Conservation (phyloP, 2,113 vertebrate species). For the Tylochromis polylepis region DNA sequence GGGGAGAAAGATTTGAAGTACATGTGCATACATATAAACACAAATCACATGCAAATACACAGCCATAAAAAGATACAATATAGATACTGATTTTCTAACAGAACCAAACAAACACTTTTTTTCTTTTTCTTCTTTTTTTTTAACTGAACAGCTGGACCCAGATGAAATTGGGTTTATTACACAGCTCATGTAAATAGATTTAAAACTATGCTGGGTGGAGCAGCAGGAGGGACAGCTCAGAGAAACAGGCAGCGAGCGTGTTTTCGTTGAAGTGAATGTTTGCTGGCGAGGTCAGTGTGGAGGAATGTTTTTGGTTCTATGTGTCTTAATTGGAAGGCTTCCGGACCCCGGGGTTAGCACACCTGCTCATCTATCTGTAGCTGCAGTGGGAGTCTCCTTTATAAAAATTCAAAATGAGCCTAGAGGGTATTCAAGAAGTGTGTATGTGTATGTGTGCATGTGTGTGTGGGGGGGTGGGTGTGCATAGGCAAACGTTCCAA, state of each 20-base stretch:
- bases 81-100: slow-evolving; percentile 5
- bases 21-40: neutral
- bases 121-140: slow-evolving; percentile 34
- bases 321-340: slow-evolving; percentile 77
- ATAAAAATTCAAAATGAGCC: slow-evolving; percentile 61
- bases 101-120: neutral
- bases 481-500: neutral
- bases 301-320: slow-evolving; percentile 64
- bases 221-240: slow-evolving; percentile 38
- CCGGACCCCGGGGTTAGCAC: slow-evolving; percentile 68
- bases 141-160: slow-evolving; percentile 52
- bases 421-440: slow-evolving; percentile 23
- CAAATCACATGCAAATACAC: neutral
- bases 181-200: slow-evolving; percentile 58
- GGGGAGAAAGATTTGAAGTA: slow-evolving; percentile 30
- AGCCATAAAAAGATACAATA: neutral
- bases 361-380: slow-evolving; percentile 71
- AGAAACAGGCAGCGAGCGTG: slow-evolving; percentile 23
- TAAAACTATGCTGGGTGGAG: slow-evolving; percentile 40
- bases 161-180: slow-evolving; percentile 50
- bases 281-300: slow-evolving; percentile 50
- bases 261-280: slow-evolving; percentile 48
- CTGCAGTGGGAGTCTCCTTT: slow-evolving; percentile 51
- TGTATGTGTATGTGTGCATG: neutral
- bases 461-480: neutral